A percentile compares a stretch with the other conserved stretches of the same genome.
phyloP scores from a whole-genome alignment of 1,140 invertebrate genomes.

The Heterodera carotae region DNA sequence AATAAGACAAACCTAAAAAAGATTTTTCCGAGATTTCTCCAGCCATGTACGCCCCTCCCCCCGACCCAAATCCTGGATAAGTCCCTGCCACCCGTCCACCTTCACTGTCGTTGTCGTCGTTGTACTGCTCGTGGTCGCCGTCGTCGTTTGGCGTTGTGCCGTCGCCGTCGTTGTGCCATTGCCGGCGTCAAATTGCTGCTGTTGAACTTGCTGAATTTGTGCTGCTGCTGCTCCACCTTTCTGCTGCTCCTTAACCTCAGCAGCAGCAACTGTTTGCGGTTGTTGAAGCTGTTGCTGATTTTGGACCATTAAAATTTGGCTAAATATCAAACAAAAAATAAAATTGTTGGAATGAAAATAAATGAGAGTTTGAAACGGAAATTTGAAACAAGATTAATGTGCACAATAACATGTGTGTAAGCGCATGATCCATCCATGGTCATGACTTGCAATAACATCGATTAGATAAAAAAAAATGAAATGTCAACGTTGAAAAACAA shows the following conservation, averaged over 20 bases:
- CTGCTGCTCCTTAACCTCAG: not conserved
- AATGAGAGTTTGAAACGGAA: not conserved
- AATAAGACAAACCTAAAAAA: too few relatives aligned
- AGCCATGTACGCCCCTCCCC: too few relatives aligned
- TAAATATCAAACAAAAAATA: not conserved
- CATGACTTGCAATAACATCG: too few relatives aligned
- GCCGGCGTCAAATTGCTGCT: too few relatives aligned
- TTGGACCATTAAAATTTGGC: slow-evolving; percentile 23
- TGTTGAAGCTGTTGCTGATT: slow-evolving; percentile 6
- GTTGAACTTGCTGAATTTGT: not conserved
- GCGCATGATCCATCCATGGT: too few relatives aligned
- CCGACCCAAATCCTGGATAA: too few relatives aligned
- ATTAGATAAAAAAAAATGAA: slow-evolving; percentile 11
- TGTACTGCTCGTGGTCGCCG: not conserved
- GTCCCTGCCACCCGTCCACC: not conserved
- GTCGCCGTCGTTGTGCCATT: not conserved
- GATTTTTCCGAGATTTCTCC: too few relatives aligned
- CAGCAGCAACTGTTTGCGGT: not conserved
- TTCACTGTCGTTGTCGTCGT: not conserved
- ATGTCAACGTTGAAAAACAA: not conserved
- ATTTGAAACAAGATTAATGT: not conserved
- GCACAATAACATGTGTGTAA: too few relatives aligned
- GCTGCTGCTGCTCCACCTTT: not conserved
- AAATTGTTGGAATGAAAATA: slow-evolving; percentile 9
- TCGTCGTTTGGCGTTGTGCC: not conserved